Conservation (phyloP, 2,888 invertebrate species). For the Amphimallon solstitiale region DNA sequence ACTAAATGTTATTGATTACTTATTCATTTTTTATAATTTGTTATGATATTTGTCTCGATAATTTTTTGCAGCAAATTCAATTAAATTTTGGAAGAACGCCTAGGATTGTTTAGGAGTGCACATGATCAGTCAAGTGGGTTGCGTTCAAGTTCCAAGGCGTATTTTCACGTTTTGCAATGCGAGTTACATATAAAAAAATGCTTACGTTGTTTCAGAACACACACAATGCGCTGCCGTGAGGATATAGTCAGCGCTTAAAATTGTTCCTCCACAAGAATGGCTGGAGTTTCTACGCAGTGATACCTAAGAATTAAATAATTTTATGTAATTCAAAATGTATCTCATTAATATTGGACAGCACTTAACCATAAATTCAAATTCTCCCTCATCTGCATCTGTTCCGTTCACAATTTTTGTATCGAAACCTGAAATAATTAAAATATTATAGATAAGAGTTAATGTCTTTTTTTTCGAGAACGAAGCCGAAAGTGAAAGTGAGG, state of each 20-base stretch:
- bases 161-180: no score
- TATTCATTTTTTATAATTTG: no score
- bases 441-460: neutral
- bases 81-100: no score
- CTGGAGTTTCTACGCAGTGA: slow-evolving; percentile 39
- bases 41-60: no score
- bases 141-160: no score
- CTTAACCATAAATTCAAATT: slow-evolving; percentile 48
- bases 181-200: no score
- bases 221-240: slow-evolving; percentile 48
- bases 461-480: no score
- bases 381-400: slow-evolving; percentile 44
- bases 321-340: neutral
- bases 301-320: slow-evolving; percentile 39
- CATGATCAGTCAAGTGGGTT: no score
- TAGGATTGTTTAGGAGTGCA: no score
- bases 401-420: slow-evolving; percentile 45
- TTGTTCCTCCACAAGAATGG: slow-evolving; percentile 47
- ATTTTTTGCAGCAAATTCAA: no score
- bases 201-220: slow-evolving; percentile 17
- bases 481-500: no score
- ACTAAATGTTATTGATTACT: no score
- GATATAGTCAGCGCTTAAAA: slow-evolving; percentile 43
- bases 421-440: neutral
- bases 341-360: neutral